Conservation (phyloP, 2,888 invertebrate genomes). For the Cyaniris semiargus region DNA sequence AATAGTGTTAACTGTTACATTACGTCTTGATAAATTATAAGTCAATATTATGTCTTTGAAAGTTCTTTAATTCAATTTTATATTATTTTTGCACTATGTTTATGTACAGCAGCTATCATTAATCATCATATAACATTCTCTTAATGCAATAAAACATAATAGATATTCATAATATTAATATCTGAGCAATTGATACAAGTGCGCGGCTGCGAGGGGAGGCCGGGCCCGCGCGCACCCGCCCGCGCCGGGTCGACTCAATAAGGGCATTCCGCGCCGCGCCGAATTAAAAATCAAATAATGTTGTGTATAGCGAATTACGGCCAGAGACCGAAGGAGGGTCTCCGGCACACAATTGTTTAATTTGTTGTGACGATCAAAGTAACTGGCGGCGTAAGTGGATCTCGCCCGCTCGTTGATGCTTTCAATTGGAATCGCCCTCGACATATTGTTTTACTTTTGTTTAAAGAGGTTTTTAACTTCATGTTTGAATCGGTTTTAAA, state of each 20-base stretch:
- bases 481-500: background rate
- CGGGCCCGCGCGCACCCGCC: background rate
- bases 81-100: too few relatives aligned
- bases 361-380: constrained; percentile 40
- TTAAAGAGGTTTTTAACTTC: background rate
- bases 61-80: too few relatives aligned
- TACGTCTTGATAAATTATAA: too few relatives aligned
- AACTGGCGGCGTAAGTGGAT: constrained; percentile 35
- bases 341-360: constrained; percentile 40
- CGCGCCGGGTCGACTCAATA: constrained; percentile 55
- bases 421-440: background rate
- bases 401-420: constrained; percentile 4
- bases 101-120: too few relatives aligned
- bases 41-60: too few relatives aligned
- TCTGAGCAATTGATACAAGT: background rate
- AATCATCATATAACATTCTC: too few relatives aligned
- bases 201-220: constrained; percentile 28
- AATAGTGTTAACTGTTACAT: too few relatives aligned
- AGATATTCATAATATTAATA: too few relatives aligned
- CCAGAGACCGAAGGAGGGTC: constrained; percentile 33
- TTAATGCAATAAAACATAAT: too few relatives aligned
- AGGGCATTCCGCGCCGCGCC: constrained; percentile 67
- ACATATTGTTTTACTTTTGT: background rate
- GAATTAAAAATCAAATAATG: constrained; percentile 79
- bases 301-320: constrained; percentile 67